Conservation (phyloP, 2,797 vertebrate species). For the Glossophaga mutica region DNA sequence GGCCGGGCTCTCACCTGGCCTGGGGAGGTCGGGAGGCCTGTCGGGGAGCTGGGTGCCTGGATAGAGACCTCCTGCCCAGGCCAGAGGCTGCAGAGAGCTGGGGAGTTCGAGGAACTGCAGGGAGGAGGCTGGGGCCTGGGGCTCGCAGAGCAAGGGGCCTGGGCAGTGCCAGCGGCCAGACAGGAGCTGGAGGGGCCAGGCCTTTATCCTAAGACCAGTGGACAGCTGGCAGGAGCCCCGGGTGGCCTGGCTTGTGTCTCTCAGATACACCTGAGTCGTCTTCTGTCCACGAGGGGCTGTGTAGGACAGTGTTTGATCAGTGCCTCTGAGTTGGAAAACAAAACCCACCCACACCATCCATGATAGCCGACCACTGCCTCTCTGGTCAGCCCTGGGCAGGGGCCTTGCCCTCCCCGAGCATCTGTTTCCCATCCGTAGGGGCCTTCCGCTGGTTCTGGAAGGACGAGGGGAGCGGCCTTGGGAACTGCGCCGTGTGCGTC, state of each 20-base stretch:
- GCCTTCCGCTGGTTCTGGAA: no score
- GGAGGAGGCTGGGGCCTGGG: background rate
- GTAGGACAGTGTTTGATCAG: accelerated
- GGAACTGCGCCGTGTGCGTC: accelerated
- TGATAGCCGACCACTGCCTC: background rate
- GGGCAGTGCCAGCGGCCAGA: background rate
- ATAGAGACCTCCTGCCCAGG: background rate
- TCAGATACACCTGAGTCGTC: background rate
- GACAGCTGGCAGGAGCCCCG: background rate
- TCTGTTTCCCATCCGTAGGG: background rate
- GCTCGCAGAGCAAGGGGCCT: background rate
- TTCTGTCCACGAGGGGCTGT: background rate
- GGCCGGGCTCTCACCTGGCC: background rate
- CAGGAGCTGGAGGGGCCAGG: background rate
- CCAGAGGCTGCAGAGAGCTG: background rate
- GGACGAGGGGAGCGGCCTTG: accelerated
- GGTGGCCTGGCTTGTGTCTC: accelerated
- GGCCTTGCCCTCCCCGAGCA: background rate
- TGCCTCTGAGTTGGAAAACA: background rate
- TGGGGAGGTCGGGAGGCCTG: background rate
- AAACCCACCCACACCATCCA: no score
- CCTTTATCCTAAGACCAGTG: background rate
- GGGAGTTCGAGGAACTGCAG: background rate
- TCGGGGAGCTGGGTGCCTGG: background rate
- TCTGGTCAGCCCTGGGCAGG: background rate